Evolutionary conservation across 2,113 vertebrate species (phyloP).

Genomic region (Probosciger aterrimus): DNA sequence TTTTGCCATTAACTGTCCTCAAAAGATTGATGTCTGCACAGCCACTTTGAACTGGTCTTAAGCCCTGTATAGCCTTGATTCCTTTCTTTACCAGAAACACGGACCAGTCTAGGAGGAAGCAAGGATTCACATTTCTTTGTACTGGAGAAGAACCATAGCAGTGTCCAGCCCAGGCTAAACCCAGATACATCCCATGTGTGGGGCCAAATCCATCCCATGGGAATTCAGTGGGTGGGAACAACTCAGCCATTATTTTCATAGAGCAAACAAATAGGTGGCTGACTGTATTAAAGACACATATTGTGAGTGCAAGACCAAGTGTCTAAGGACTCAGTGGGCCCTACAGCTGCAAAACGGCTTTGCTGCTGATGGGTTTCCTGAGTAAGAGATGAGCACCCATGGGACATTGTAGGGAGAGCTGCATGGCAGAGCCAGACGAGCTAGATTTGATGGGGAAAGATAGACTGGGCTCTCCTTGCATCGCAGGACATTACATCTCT

Average conservation of each 20-base stretch:
- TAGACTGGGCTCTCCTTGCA: neutral
- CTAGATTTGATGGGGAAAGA: neutral
- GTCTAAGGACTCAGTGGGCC: neutral
- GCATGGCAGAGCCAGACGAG: rapidly evolving
- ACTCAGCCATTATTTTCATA: neutral
- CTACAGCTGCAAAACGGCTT: neutral
- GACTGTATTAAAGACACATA: neutral
- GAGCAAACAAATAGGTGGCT: neutral
- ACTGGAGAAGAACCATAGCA: neutral
- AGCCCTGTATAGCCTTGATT: neutral
- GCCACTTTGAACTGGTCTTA: neutral
- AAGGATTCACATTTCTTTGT: neutral
- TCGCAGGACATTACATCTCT: neutral
- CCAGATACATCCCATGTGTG: neutral
- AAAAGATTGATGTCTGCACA: neutral
- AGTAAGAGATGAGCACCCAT: neutral
- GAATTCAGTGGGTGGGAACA: neutral
- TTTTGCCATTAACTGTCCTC: constrained; percentile 11
- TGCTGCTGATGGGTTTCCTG: neutral
- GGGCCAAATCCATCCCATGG: neutral
- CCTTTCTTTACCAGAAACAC: neutral
- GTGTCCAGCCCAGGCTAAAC: neutral
- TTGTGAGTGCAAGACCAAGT: neutral
- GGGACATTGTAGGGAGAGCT: neutral
- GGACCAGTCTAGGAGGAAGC: neutral